Evolutionary conservation across 2,113 vertebrate genomes (phyloP).

Genomic region (Eleginops maclovinus): DNA sequence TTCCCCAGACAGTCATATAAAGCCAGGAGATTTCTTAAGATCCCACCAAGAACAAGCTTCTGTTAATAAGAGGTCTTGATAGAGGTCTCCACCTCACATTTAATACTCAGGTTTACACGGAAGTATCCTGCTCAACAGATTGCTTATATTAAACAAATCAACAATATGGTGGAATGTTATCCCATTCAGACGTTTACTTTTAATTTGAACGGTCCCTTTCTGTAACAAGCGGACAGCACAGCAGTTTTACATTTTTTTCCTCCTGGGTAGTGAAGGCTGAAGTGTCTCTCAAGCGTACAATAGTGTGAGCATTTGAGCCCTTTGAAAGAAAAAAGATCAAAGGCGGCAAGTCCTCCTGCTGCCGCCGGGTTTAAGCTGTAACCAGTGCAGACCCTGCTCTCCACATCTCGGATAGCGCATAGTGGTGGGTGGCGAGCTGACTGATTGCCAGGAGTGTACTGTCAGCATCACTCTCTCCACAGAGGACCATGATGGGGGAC

Average conservation of each 20-base stretch:
- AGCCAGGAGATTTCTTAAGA: conserved; percentile 96
- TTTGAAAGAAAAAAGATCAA: conserved; percentile 83
- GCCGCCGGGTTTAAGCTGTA: conserved; percentile 78
- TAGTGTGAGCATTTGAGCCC: conserved; percentile 77
- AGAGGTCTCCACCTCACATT: conserved; percentile 78
- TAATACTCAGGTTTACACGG: conserved; percentile 67
- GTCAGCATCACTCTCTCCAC: conserved; percentile 74
- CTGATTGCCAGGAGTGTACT: conserved; percentile 81
- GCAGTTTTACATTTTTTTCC: conserved; percentile 58
- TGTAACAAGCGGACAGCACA: conserved; percentile 67
- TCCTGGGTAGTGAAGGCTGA: conserved; percentile 71
- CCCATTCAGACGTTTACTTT: conserved; percentile 48
- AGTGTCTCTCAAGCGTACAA: conserved; percentile 77
- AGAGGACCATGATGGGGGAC: conserved; percentile 68
- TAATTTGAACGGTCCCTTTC: conserved; percentile 53
- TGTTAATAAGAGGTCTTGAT: conserved; percentile 83
- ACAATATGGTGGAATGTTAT: conserved; percentile 49
- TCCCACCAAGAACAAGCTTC: conserved; percentile 85
- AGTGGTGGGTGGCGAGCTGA: conserved; percentile 85
- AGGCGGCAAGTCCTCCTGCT: conserved; percentile 72
- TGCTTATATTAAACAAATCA: conserved; percentile 64
- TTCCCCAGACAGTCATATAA: conserved; percentile 94
- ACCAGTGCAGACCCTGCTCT: conserved; percentile 64
- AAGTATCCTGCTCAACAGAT: conserved; percentile 67
- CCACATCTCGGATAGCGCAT: conserved; percentile 77